Evolutionary conservation across 2,113 vertebrate species (phyloP), one percentile per base, ranked within the genome.

Genomic region (Toxotes chatareus): DNA sequence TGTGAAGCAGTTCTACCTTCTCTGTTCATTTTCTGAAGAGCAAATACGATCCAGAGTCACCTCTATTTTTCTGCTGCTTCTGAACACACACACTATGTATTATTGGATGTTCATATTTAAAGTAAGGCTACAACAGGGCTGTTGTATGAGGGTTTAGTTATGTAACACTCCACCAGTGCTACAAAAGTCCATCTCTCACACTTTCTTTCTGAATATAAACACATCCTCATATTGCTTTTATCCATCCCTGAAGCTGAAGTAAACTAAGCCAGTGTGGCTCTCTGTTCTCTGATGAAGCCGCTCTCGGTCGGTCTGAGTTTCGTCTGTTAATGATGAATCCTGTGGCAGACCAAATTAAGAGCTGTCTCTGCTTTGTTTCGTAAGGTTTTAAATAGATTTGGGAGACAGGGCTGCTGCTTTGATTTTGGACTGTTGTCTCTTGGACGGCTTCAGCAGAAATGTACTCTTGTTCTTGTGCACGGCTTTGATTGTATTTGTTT

Each of bases 251-350:
- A 65, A 63, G 66, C 47, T 82, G 40, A 63, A 72, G 73, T 47
- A 53, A 80, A 83, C 61, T 69, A 78, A 86, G 74, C 32, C 65
- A 60, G 76, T 83, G 78, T 61, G 74, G 27, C 66, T 74, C 60
- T 47, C 46, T 53, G 60, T 71, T 85, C 55, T 78, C 19, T 0
- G 80, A 69, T 17, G 36, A 51, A 65, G 79, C 49, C 10, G 65
- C 72, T 74, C 76, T 73, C 34, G 0, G 70, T 16, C 27, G 44
- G 67, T 5, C 27, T 27, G 73, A 57, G 44, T 65, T 70, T 2
- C 31, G 65, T 69, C 31, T 67, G 72, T 49, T 88, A 84, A 84
- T 87, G 81, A 88, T 80, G 27, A 78, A 80, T 83, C 65, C 51
- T 13, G 1, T 47, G 3, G 77, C 77, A 40, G 84, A 70, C 75